These are phyloP conservation scores for Acronicta psi DNA, from an alignment of 2,888 invertebrate species.

Conservation along the genomic window DNA sequence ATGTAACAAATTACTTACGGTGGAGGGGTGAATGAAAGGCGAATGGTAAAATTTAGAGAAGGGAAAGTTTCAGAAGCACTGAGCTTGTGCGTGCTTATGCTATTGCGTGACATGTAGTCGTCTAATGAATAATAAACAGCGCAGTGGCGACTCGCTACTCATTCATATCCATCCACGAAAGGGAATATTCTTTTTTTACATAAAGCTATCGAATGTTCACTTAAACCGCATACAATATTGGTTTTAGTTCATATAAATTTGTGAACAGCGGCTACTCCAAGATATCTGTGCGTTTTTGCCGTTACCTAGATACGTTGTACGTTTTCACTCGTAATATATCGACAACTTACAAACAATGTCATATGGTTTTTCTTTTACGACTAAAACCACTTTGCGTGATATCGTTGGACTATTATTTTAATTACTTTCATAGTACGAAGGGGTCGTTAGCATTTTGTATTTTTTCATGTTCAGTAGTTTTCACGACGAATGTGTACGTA, in stretches of 20 bases:
- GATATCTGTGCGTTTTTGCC: slow-evolving; percentile 40
- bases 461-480: slow-evolving; percentile 72
- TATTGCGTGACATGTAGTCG: slow-evolving; percentile 85
- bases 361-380: slow-evolving; percentile 67
- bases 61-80: slow-evolving; percentile 81
- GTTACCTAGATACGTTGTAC: slow-evolving; percentile 62
- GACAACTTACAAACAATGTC: slow-evolving; percentile 64
- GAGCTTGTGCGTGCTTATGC: slow-evolving; percentile 82
- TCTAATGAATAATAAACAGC: slow-evolving; percentile 88
- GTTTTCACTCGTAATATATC: slow-evolving; percentile 20
- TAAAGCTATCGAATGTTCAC: slow-evolving; percentile 78
- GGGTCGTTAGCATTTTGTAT: slow-evolving; percentile 75
- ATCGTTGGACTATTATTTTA: slow-evolving; percentile 83
- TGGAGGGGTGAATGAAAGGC: slow-evolving; percentile 42
- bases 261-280: slow-evolving; percentile 49
- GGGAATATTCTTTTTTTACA: slow-evolving; percentile 80
- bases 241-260: slow-evolving; percentile 68
- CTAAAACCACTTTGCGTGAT: slow-evolving; percentile 81
- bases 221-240: slow-evolving; percentile 74
- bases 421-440: slow-evolving; percentile 81
- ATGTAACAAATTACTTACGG: slow-evolving; percentile 43
- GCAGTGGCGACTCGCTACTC: slow-evolving; percentile 82
- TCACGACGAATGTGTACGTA: slow-evolving; percentile 66
- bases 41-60: slow-evolving; percentile 63
- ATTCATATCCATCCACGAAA: slow-evolving; percentile 85